Evolutionary conservation across 2,113 vertebrate species (phyloP).

Genomic region (Gavia stellata): DNA sequence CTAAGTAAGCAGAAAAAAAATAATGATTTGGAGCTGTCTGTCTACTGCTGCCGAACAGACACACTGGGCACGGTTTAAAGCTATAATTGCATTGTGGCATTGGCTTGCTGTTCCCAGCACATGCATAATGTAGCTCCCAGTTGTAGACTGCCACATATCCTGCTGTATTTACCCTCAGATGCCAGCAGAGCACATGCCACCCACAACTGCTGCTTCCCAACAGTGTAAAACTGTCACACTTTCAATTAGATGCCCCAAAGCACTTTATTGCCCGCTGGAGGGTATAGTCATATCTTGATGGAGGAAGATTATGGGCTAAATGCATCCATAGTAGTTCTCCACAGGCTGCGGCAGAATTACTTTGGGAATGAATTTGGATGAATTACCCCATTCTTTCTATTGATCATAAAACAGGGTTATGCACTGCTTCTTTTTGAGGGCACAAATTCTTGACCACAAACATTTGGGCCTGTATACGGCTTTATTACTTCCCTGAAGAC

Average conservation of each 20-base stretch:
- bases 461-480: background rate
- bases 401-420: slow-evolving; percentile 6
- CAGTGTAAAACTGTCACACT: slow-evolving; percentile 52
- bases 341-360: background rate
- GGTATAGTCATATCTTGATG: slow-evolving; percentile 43
- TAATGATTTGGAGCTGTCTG: slow-evolving; percentile 49
- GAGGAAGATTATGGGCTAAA: slow-evolving; percentile 44
- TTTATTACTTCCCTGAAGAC: background rate
- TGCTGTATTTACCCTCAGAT: slow-evolving; percentile 45
- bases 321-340: background rate
- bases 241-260: slow-evolving; percentile 64
- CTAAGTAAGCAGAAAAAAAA: slow-evolving; percentile 62
- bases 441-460: background rate
- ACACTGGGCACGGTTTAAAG: slow-evolving; percentile 40
- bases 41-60: slow-evolving; percentile 31
- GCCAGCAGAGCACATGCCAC: slow-evolving; percentile 49
- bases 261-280: slow-evolving; percentile 56
- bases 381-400: background rate
- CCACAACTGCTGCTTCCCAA: slow-evolving; percentile 42
- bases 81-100: slow-evolving; percentile 62
- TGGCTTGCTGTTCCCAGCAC: slow-evolving; percentile 53
- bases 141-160: slow-evolving; percentile 59
- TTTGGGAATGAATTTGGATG: slow-evolving; percentile 35
- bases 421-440: background rate
- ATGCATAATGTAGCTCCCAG: slow-evolving; percentile 64